These are phyloP conservation scores for Philaethria dido DNA, from an alignment of 2,888 invertebrate species.

Conservation along the genomic window DNA sequence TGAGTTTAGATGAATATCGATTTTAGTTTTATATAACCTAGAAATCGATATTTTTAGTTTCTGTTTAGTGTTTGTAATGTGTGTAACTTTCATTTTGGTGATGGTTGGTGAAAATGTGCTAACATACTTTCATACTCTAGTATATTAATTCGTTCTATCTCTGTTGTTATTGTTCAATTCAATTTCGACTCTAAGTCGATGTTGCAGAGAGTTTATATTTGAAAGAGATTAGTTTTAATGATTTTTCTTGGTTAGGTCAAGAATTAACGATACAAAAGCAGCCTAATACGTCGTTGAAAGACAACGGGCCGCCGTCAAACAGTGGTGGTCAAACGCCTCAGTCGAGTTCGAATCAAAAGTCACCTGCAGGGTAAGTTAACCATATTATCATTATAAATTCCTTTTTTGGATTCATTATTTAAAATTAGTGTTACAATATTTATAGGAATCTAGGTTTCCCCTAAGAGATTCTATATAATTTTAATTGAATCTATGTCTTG, in stretches of 20 bases:
- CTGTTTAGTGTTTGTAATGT: conserved; percentile 48
- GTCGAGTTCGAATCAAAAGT: conserved; percentile 85
- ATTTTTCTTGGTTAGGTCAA: conserved; percentile 83
- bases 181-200: conserved; percentile 24
- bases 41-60: conserved; percentile 40
- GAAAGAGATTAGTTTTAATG: conserved; percentile 10
- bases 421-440: too few species aligned
- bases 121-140: conserved; percentile 81
- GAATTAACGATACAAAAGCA: conserved; percentile 98
- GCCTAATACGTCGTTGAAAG: conserved; percentile 94
- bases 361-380: conserved; percentile 89
- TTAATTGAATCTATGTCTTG: too few species aligned
- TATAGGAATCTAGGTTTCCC: too few species aligned
- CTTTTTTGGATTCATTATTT: too few species aligned
- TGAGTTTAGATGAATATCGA: conserved; percentile 18
- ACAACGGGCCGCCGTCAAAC: conserved; percentile 84
- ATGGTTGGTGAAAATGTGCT: conserved; percentile 85
- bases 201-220: conserved; percentile 19
- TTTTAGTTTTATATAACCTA: conserved; percentile 9
- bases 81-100: conserved; percentile 65
- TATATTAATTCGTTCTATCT: conserved; percentile 79
- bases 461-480: too few species aligned
- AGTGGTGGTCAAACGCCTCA: conserved; percentile 78
- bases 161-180: conserved; percentile 35
- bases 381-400: neutral